Evolutionary conservation across 2,797 vertebrate species (phyloP).

Genomic region (Arremon brunneinucha): DNA sequence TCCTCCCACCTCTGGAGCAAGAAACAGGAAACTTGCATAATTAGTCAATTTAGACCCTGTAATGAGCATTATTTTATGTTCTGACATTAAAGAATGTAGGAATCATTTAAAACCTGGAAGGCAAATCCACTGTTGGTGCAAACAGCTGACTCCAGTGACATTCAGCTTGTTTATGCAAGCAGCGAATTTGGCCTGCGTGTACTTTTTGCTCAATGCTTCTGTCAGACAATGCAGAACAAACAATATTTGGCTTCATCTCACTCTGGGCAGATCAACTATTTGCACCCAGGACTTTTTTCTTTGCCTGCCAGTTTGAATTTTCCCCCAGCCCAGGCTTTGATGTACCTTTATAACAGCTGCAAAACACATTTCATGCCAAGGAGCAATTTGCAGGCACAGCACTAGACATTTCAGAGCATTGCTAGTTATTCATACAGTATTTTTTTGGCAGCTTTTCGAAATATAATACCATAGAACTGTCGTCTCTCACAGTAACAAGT

Average conservation of each 20-base stretch:
- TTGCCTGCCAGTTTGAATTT: constrained; percentile 49
- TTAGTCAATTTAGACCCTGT: constrained; percentile 13
- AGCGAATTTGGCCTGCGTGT: constrained; percentile 22
- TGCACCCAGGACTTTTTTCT: constrained; percentile 47
- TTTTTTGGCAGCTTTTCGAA: constrained; percentile 58
- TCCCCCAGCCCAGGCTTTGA: constrained; percentile 50
- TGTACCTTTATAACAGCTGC: constrained; percentile 56
- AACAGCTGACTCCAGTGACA: constrained; percentile 57
- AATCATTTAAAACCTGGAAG: constrained; percentile 46
- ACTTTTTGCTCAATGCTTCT: constrained; percentile 29
- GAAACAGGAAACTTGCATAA: not conserved
- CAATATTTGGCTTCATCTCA: constrained; percentile 55
- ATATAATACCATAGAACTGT: constrained; percentile 36
- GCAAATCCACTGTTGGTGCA: constrained; percentile 7
- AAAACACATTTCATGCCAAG: constrained; percentile 66
- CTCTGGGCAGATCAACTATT: constrained; percentile 44
- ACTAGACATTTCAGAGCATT: constrained; percentile 49
- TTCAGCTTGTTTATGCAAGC: constrained; percentile 55
- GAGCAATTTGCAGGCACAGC: constrained; percentile 63
- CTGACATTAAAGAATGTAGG: constrained; percentile 35
- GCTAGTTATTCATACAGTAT: constrained; percentile 56
- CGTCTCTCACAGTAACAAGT: constrained; percentile 52
- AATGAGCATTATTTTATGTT: not conserved
- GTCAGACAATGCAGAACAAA: constrained; percentile 58
- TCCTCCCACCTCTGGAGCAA: not conserved